Percentiles rank a stretch among this genome's conserved stretches.
Evolutionary conservation across 2,797 vertebrate species (phyloP).

Genomic region (Buceros bicornis): DNA sequence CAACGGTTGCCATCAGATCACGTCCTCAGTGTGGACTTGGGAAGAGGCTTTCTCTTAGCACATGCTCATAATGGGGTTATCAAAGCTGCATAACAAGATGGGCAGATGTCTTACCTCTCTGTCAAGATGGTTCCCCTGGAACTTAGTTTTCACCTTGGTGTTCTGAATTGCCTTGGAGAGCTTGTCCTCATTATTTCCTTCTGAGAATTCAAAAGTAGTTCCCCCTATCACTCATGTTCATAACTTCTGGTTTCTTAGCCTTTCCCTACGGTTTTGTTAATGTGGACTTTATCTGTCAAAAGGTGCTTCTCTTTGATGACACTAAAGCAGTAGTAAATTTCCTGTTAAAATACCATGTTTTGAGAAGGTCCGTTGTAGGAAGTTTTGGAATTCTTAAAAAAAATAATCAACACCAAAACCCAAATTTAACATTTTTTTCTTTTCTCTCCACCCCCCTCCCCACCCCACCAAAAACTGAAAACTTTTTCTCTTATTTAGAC

Average conservation of each 20-base stretch:
- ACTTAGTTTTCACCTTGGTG: neutral
- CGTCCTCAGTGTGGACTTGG: neutral
- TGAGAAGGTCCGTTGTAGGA: neutral
- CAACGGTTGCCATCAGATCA: neutral
- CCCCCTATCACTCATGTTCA: neutral
- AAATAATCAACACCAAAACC: neutral
- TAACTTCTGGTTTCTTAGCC: neutral
- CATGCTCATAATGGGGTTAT: neutral
- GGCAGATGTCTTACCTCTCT: neutral
- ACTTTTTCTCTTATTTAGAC: neutral
- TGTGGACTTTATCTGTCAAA: neutral
- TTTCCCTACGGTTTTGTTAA: neutral
- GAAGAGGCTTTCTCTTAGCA: neutral
- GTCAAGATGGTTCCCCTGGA: neutral
- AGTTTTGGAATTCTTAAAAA: neutral
- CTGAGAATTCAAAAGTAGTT: neutral
- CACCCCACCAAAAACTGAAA: neutral
- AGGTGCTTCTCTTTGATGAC: neutral
- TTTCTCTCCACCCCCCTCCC: rapidly evolving
- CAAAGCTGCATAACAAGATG: neutral
- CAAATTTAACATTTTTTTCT: neutral
- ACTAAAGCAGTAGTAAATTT: neutral
- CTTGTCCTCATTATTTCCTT: neutral
- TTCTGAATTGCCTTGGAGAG: neutral
- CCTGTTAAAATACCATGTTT: neutral